Evolutionary conservation across 2,888 invertebrate species (phyloP).

Genomic region (Pyrocoelia pectoralis): DNA sequence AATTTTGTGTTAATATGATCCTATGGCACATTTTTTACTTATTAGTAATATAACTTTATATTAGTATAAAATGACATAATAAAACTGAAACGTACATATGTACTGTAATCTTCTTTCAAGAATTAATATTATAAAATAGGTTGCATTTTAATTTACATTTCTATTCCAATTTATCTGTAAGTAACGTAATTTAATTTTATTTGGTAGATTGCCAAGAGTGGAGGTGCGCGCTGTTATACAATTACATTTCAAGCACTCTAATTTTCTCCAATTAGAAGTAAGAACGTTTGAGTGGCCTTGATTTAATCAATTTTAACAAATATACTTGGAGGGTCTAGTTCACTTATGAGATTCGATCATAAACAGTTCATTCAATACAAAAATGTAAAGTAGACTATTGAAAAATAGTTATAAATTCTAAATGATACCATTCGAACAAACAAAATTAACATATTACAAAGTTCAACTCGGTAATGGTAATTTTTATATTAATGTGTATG

Average conservation of each 20-base stretch:
- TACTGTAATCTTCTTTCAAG: neutral
- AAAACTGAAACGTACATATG: too few relatives aligned
- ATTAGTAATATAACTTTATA: too few relatives aligned
- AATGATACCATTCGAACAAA: constrained; percentile 9
- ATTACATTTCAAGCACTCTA: constrained; percentile 34
- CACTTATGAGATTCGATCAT: neutral
- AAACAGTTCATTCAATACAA: neutral
- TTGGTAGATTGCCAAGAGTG: constrained; percentile 33
- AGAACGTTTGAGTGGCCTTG: constrained; percentile 33
- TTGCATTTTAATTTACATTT: constrained; percentile 28
- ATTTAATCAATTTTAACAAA: constrained; percentile 31
- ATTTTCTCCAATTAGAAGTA: constrained; percentile 35
- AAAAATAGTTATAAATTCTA: neutral
- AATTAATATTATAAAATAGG: constrained; percentile 15
- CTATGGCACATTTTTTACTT: too few relatives aligned
- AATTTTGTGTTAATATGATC: too few relatives aligned
- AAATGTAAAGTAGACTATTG: neutral
- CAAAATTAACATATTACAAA: constrained; percentile 19
- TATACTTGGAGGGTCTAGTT: constrained; percentile 4
- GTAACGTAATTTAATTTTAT: constrained; percentile 34
- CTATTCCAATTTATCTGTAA: constrained; percentile 28
- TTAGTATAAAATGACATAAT: too few relatives aligned
- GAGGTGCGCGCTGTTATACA: constrained; percentile 29
- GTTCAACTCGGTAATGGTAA: constrained; percentile 9
- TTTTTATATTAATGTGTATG: constrained; percentile 14